Evolutionary conservation across 2,888 invertebrate genomes (phyloP), one percentile per base, ranked within the genome.

Genomic region (Gibbula magus): DNA sequence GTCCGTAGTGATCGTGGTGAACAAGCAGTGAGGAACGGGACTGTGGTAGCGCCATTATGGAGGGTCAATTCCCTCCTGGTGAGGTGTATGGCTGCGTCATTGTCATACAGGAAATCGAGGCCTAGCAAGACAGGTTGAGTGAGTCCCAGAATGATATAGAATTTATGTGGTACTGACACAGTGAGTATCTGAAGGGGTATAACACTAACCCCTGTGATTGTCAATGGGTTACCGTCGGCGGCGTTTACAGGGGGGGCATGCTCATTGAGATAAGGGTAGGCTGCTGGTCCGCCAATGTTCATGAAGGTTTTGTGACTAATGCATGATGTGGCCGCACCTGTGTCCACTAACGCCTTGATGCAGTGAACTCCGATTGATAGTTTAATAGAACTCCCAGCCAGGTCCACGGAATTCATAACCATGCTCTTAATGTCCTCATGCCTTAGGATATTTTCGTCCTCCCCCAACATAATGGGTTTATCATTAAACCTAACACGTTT

Each of bases 71-170:
- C 45, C 54, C 76, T 61, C 29, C 80, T 73, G 10, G 56, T 74
- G 54, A 81, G 81, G 51, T 85, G 78, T 1, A 83, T 75, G 56
- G 53, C 67, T 7, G 81, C 82, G 13, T 78, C 45, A 32, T 85
- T 77, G 7, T 78, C 56, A 10, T 70, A 81, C 22, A 85, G 54
- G 70, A 85, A 85, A 77, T 85, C 85, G 18, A 79, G n/a, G 56
- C 82, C 85, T 67, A 82, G 18, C 20, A 82, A 53, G 4, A 82
- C 7, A 1, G 66, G 66, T 39, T 78, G 54, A 10, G 70, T 67
- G 29, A 75, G 29, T 7, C 73, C n/a, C 0, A 22, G 8, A 5
- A 82, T 22, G 0, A 82, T 75, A 67, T 80, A 29, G 20, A 82
- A 78, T 2, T 51, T 79, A 32, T 75, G 75, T 13, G 32, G 16